Conservation (phyloP, 2,113 vertebrate genomes). For the Amphilophus citrinellus region DNA sequence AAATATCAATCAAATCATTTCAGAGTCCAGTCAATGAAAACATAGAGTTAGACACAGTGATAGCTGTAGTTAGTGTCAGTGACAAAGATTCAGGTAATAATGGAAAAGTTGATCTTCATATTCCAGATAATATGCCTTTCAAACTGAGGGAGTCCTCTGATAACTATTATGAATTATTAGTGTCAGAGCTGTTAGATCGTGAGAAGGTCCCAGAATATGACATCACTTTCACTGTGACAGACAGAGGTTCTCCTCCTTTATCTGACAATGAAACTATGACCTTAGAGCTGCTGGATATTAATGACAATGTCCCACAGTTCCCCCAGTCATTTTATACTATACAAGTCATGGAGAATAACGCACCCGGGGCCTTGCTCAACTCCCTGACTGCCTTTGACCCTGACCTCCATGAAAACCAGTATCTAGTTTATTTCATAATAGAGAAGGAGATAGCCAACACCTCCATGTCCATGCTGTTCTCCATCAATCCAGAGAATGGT, state of each 20-base stretch:
- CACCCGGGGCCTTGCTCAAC: slow-evolving; percentile 71
- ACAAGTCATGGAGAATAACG: slow-evolving; percentile 82
- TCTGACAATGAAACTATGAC: not conserved
- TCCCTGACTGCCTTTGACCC: slow-evolving; percentile 62
- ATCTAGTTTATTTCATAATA: slow-evolving; percentile 30
- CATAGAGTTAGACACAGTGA: slow-evolving; percentile 45
- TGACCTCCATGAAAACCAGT: slow-evolving; percentile 32
- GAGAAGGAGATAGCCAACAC: slow-evolving; percentile 32
- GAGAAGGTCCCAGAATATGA: slow-evolving; percentile 73
- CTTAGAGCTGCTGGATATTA: slow-evolving; percentile 58
- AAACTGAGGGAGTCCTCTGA: slow-evolving; percentile 61
- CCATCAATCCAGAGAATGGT: slow-evolving; percentile 73
- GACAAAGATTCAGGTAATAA: slow-evolving; percentile 80
- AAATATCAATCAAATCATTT: slow-evolving; percentile 78
- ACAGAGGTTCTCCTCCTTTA: slow-evolving; percentile 70
- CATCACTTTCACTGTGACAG: slow-evolving; percentile 69
- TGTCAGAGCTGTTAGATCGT: slow-evolving; percentile 66
- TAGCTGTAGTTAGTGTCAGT: slow-evolving; percentile 76
- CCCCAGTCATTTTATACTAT: slow-evolving; percentile 69
- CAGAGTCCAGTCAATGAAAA: slow-evolving; percentile 76
- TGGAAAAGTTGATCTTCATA: slow-evolving; percentile 62
- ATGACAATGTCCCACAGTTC: slow-evolving; percentile 79
- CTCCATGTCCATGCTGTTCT: slow-evolving; percentile 63
- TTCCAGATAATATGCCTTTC: slow-evolving; percentile 67
- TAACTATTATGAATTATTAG: slow-evolving; percentile 80